Evolutionary conservation across 2,797 vertebrate genomes (phyloP).

Genomic region (Alauda arvensis): DNA sequence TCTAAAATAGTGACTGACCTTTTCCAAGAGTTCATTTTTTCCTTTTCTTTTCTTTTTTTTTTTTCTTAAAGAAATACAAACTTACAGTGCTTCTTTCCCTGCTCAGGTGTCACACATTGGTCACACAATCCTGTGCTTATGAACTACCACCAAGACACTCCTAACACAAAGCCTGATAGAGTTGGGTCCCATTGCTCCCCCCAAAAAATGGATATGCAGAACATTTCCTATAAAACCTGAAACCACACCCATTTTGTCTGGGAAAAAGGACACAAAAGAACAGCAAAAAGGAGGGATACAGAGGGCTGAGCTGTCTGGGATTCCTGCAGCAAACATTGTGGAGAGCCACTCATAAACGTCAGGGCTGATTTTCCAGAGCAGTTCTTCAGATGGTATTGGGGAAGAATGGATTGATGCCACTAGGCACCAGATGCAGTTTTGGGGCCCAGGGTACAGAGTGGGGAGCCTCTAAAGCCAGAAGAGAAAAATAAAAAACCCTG

Average conservation of each 20-base stretch:
- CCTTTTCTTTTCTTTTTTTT: not conserved
- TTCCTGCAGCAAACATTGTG: not conserved
- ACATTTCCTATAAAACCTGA: not conserved
- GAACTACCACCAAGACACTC: not conserved
- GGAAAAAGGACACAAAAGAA: not conserved
- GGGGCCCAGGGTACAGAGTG: not conserved
- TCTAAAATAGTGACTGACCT: slow-evolving; percentile 18
- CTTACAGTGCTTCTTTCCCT: not conserved
- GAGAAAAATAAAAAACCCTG: not conserved
- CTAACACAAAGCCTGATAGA: not conserved
- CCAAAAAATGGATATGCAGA: not conserved
- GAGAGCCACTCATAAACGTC: not conserved
- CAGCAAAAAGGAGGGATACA: not conserved
- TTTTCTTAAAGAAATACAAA: not conserved
- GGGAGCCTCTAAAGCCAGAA: not conserved
- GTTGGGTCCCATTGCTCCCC: not conserved
- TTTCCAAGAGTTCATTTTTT: not conserved
- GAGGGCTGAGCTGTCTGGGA: not conserved
- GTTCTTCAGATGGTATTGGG: not conserved
- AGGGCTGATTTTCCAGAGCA: not conserved
- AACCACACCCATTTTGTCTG: not conserved
- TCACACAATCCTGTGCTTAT: not conserved
- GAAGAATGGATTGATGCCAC: not conserved
- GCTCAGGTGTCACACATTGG: not conserved
- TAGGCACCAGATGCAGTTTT: not conserved